Conservation (phyloP, 30 jellyfish, hydroid and myxozoan species). For the Hydra vulgaris region DNA sequence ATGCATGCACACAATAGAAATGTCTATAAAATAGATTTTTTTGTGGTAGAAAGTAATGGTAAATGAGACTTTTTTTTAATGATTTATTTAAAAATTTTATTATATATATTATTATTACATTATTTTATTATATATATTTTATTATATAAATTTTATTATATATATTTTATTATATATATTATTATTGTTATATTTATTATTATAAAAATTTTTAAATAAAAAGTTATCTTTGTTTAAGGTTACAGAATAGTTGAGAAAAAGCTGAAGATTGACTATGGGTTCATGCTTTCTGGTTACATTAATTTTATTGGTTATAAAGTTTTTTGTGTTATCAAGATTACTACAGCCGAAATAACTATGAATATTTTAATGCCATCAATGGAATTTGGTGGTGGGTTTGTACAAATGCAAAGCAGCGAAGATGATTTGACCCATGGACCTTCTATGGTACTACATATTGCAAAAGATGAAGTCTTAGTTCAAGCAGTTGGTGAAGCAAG, state of each 20-base stretch:
- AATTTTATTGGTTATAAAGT: constrained; percentile 37
- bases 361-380: constrained; percentile 75
- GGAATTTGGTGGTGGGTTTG: constrained; percentile 63
- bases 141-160: no score
- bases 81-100: no score
- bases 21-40: no score
- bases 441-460: constrained; percentile 35
- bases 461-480: constrained; percentile 38
- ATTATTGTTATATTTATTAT: no score
- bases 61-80: no score
- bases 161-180: no score
- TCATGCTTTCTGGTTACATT: constrained; percentile 59
- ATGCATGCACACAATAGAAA: no score
- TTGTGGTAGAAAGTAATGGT: no score
- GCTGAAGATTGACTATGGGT: constrained; percentile 47
- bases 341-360: constrained; percentile 33
- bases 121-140: no score
- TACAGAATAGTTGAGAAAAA: constrained; percentile 34
- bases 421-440: constrained; percentile 75
- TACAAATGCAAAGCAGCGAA: constrained; percentile 47
- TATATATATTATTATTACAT: no score
- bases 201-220: not conserved
- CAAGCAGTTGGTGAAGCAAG: constrained; percentile 48
- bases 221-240: constrained; percentile 32
- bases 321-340: constrained; percentile 42